Base-by-base conservation (phyloP, 2,113 vertebrate species). In the Neopipo cinnamomea region DNA sequence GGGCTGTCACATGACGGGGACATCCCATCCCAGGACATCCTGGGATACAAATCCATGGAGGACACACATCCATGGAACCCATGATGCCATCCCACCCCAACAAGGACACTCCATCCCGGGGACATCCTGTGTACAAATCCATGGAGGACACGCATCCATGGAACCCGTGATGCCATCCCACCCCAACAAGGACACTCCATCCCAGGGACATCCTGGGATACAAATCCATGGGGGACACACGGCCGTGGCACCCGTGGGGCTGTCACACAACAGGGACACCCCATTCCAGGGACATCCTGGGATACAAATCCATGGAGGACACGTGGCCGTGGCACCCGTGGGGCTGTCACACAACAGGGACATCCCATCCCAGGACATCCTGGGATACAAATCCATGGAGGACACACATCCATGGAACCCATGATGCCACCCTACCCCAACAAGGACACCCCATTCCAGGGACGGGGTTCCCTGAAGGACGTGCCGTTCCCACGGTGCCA, bases 241-340 rank as follows among this genome's bases (percentile, higher is more conserved):
- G 25, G 25, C 37, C 25, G 5, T 16, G 14, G 62, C 27, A 65
- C 23, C 50, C 39, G 11, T 37, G 58, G 33, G 31, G 49, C 33
- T 37, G 39, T 37, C 25, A 44, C 35, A 9, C 31, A 37, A 9
- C 24, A 23, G 37, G 47, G 30, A 46, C 8, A 5, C 0, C 5
- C 8, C 4, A 5, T 53, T 35, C 12, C 33, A 25, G 42, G 37
- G 46, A n/a, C n/a, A n/a, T n/a, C n/a, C n/a, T n/a, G n/a, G n/a
- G n/a, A n/a, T 7, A 35, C 0, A 0, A 6, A 4, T 90, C 20
- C 10, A 23, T 65, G 16, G 21, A 58, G 30, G 16, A 66, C 33
- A 31, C 23, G 2, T 21, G 19, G 13, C 25, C 0, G 0, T 35
- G 35, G 2, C 7, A 70, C 18, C 35, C 39, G 39, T 41, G 39